Evolutionary conservation across 2,888 invertebrate genomes (phyloP).

Genomic region (Thera britannica): DNA sequence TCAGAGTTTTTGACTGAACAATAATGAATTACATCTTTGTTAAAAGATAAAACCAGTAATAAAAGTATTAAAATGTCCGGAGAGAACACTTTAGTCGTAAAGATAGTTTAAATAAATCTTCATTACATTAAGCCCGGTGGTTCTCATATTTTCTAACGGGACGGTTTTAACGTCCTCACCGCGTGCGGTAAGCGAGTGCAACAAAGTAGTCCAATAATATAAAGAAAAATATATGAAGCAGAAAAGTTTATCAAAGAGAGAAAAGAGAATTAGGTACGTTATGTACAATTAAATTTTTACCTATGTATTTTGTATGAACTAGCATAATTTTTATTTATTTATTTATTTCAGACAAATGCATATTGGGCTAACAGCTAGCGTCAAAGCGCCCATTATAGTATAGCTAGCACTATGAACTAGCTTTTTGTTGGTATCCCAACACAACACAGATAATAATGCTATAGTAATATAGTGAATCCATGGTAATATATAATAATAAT

Average conservation of each 20-base stretch:
- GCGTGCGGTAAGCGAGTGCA: constrained; percentile 71
- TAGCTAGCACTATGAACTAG: too few relatives aligned
- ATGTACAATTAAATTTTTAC: too few relatives aligned
- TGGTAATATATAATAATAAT: too few relatives aligned
- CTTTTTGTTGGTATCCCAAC: too few relatives aligned
- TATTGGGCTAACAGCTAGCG: too few relatives aligned
- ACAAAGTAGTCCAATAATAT: constrained; percentile 59
- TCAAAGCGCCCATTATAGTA: too few relatives aligned
- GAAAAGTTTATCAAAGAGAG: constrained; percentile 49
- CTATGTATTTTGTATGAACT: too few relatives aligned
- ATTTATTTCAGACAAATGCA: too few relatives aligned
- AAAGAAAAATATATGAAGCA: constrained; percentile 46
- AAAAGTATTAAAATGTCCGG: constrained; percentile 38
- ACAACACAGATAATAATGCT: too few relatives aligned
- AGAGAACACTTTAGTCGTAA: constrained; percentile 57
- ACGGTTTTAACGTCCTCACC: constrained; percentile 70
- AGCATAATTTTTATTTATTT: too few relatives aligned
- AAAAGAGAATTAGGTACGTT: constrained; percentile 38
- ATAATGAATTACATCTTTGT: constrained; percentile 2
- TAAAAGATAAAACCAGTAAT: constrained; percentile 19
- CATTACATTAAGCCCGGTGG: constrained; percentile 69
- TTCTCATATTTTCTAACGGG: constrained; percentile 72
- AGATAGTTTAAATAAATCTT: constrained; percentile 75
- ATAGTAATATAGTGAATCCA: too few relatives aligned
- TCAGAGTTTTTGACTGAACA: background rate